Base-by-base conservation (phyloP, 2,888 invertebrate species). In the Rhodophaea formosa region DNA sequence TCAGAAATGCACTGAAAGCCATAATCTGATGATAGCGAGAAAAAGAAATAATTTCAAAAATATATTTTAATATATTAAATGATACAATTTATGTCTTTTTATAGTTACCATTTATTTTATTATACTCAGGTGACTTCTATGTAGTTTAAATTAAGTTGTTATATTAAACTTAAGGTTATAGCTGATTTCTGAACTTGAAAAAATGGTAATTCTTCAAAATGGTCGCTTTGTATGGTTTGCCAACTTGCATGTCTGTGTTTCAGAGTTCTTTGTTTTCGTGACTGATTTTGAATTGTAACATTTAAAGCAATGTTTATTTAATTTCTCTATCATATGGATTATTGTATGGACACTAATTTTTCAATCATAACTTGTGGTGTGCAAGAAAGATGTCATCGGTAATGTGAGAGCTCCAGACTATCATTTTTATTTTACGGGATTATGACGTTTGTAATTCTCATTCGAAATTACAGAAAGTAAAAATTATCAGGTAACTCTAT, bases 181-280 rank as follows among this genome's bases (percentile, higher is more conserved):
- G 77, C 77, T 75, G 75, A 75, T 82, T 80, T 81, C 72, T 64
- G 84, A 86, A 86, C 86, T 82, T 82, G 81, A 84, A 82, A 88
- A 91, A 93, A 94, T 93, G 93, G 93, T 93, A 94, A 93, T 94
- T 93, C 89, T 91, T 90, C 93, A 94, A 94, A 93, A 94, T 94
- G 94, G 94, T 94, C 93, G 93, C 93, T 93, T 89, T 89, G 92
- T 91, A 90, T 90, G 91, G 92, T 92, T 92, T 92, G 92, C 92
- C 92, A 92, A 92, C 91, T 92, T 92, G 91, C 88, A 88, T 88
- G 88, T 90, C 89, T 86, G 87, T 88, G 88, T 86, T 88, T 84
- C 82, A 80, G 75, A 86, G 85, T 89, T 85, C 91, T 91, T 91
- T 91, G 90, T 91, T 91, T 86, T 90, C 86, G 65, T 86, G 81